Evolutionary conservation across 2,888 invertebrate genomes (phyloP).

Genomic region (Lasioglossum morio): DNA sequence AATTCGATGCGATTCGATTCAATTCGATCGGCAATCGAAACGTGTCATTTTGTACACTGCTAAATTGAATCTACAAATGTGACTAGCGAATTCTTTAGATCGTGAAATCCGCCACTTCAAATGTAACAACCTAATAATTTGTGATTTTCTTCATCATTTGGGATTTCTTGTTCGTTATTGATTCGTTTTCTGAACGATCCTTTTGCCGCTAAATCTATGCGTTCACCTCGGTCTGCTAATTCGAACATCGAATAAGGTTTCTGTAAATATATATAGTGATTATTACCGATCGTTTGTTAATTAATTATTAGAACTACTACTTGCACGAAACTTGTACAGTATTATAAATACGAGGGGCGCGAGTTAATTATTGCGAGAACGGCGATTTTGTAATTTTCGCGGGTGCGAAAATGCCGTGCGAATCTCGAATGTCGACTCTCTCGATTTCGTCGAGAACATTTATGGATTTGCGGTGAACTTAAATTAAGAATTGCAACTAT

Average conservation of each 20-base stretch:
- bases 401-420: background rate
- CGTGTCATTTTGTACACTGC: background rate
- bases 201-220: background rate
- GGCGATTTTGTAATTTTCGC: conserved; percentile 6
- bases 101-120: conserved; percentile 10
- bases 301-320: background rate
- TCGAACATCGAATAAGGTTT: background rate
- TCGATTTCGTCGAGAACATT: conserved; percentile 3
- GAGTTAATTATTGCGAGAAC: background rate
- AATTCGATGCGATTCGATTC: background rate
- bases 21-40: background rate
- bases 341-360: background rate
- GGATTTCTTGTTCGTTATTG: background rate
- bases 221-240: background rate
- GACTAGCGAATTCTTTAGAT: background rate
- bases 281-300: conserved; percentile 4
- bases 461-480: background rate
- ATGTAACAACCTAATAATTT: conserved; percentile 9
- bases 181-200: background rate
- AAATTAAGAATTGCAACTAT: conserved; percentile 1
- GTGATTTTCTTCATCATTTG: background rate
- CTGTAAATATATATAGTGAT: background rate
- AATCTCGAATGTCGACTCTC: background rate
- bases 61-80: background rate
- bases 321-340: background rate